Evolutionary conservation across 2,797 vertebrate species (phyloP), one percentile per base, ranked within the genome.

Genomic region (Siniperca obscura): DNA sequence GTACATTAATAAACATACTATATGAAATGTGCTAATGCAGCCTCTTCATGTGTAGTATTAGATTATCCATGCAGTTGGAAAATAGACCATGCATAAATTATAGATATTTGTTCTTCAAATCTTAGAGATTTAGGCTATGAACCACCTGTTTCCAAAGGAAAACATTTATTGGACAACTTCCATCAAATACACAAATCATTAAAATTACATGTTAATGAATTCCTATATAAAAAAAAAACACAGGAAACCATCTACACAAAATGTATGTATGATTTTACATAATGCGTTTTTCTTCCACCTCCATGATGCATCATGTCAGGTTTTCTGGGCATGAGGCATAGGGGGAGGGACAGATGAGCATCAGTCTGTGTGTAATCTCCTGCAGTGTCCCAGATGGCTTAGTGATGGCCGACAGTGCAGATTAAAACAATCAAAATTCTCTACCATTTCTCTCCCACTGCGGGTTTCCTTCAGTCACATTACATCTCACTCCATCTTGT

Each of bases 321-420:
- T 74, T 82, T 91, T 80, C 70, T 85, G 73, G 90, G 82, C 71
- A 70, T 14, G 72, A 79, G 78, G 62, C 68, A 70, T 13, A 27
- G 86, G 80, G 85, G 85, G 83, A 60, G 83, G 86, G 78, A 57
- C 80, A 86, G 85, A 90, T 91, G 90, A 92, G 84, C 88, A 78
- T 88, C 87, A 89, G 75, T 74, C 62, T 87, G 83, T 90, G 84
- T 92, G 82, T 94, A 94, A 94, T 95, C 94, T 94, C 95, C 95
- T 92, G 93, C 94, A 91, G 94, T 90, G 93, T 93, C 91, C 93
- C 94, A 96, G 94, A 96, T 96, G 94, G 95, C 90, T 92, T 81
- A 86, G 86, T 78, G 87, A 93, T 80, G 91, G 93, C 91, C 91
- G 90, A 93, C 91, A 87, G 85, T 81, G 81, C 90, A 94, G 90